These are phyloP conservation scores for Turdus rufiventris DNA, from an alignment of 2,113 vertebrate genomes.

Conservation along the genomic window DNA sequence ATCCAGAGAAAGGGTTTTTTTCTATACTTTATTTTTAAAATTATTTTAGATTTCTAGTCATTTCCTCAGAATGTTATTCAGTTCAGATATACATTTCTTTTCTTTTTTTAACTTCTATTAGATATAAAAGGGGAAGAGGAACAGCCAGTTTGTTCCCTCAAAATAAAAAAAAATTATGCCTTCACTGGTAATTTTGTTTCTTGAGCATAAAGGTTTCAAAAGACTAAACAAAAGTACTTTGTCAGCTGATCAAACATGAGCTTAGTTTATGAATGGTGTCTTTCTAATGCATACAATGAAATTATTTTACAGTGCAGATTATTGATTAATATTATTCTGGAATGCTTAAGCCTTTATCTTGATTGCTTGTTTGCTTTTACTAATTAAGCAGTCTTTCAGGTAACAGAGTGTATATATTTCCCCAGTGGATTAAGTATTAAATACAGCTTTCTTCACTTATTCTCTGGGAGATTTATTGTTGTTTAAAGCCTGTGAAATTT, in stretches of 20 bases:
- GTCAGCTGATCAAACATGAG: neutral
- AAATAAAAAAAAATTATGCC: neutral
- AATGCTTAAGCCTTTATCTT: conserved; percentile 30
- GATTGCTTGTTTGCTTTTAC: neutral
- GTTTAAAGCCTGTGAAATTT: neutral
- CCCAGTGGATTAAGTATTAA: neutral
- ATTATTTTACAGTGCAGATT: conserved; percentile 1
- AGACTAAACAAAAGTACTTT: neutral
- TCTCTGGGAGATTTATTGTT: conserved; percentile 9
- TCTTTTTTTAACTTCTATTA: neutral
- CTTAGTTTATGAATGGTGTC: conserved; percentile 16
- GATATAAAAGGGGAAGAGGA: neutral
- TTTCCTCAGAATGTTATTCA: neutral
- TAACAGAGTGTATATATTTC: neutral
- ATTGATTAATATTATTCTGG: conserved; percentile 7
- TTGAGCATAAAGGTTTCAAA: neutral
- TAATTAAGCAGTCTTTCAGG: conserved; percentile 34
- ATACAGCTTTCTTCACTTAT: neutral
- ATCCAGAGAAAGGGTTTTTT: neutral
- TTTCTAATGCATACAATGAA: conserved; percentile 3
- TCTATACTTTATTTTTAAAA: neutral
- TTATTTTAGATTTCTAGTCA: neutral
- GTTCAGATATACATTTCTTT: neutral
- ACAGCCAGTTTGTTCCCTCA: neutral
- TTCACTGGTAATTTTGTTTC: neutral